Evolutionary conservation across 1,140 invertebrate genomes (phyloP).

Genomic region (Hypsibius dujardini): DNA sequence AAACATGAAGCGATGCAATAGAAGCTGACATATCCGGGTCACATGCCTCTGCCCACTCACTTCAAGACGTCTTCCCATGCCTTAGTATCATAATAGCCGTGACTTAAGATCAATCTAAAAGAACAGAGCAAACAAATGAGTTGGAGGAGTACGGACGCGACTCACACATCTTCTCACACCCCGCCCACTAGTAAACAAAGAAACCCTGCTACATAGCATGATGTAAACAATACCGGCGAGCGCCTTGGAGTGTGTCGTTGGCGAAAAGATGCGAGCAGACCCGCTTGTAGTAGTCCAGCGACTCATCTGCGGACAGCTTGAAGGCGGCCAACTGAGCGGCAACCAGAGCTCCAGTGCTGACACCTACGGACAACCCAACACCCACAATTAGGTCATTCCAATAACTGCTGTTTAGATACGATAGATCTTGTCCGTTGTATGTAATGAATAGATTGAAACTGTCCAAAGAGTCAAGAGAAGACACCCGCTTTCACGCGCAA

Average conservation of each 20-base stretch:
- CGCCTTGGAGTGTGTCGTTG: conserved; percentile 50
- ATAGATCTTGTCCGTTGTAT: too few species aligned
- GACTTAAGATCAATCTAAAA: conserved; percentile 61
- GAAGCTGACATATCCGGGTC: neutral
- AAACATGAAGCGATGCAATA: conserved; percentile 16
- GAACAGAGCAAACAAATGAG: too few species aligned
- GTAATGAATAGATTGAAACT: too few species aligned
- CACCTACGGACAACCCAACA: too few species aligned
- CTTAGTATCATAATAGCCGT: conserved; percentile 73
- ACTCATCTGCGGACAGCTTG: conserved; percentile 42
- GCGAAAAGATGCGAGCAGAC: conserved; percentile 52
- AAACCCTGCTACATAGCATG: too few species aligned
- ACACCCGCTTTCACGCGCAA: neutral
- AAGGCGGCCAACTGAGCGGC: conserved; percentile 46
- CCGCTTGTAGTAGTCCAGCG: conserved; percentile 47
- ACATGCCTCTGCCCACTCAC: conserved; percentile 26
- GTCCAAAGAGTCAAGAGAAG: too few species aligned
- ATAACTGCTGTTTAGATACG: too few species aligned
- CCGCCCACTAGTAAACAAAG: too few species aligned
- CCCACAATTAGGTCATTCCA: too few species aligned
- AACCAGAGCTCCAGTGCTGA: conserved; percentile 67
- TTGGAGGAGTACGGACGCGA: too few species aligned
- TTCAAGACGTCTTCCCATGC: conserved; percentile 64
- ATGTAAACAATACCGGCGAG: conserved; percentile 34
- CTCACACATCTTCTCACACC: too few species aligned